Conservation (phyloP, 2,113 vertebrate species). For the Connochaetes taurinus region DNA sequence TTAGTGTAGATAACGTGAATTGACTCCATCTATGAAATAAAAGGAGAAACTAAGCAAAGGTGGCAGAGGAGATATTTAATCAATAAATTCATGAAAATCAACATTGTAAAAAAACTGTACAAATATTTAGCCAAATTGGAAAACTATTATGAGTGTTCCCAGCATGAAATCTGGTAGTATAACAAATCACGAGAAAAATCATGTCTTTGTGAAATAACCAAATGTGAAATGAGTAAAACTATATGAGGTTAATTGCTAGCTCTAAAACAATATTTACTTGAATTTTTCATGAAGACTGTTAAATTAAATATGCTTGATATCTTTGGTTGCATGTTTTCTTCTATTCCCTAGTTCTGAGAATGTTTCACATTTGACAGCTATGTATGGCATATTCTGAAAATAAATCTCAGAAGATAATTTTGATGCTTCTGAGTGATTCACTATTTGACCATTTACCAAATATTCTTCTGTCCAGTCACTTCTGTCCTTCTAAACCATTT, state of each 20-base stretch:
- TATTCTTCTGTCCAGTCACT: background rate
- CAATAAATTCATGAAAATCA: conserved; percentile 29
- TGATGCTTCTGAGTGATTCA: background rate
- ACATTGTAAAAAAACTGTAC: conserved; percentile 24
- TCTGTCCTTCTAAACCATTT: background rate
- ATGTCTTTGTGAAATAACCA: conserved; percentile 22
- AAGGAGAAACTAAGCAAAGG: conserved; percentile 8
- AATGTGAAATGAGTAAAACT: background rate
- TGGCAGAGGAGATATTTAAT: background rate
- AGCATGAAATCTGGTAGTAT: background rate
- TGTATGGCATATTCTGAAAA: background rate
- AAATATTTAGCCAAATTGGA: conserved; percentile 44
- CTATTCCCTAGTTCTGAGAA: background rate
- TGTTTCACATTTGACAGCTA: background rate
- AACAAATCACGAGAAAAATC: background rate
- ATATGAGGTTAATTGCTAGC: background rate
- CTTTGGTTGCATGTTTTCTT: background rate
- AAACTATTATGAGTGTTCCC: background rate
- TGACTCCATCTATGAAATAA: conserved; percentile 11
- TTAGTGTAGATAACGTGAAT: background rate
- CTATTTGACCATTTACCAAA: background rate
- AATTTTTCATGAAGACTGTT: conserved; percentile 48
- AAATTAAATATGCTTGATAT: conserved; percentile 33
- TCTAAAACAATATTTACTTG: conserved; percentile 28
- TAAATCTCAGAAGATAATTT: background rate